Conservation (phyloP, 2,113 vertebrate genomes). For the Emydura subglobosa region DNA sequence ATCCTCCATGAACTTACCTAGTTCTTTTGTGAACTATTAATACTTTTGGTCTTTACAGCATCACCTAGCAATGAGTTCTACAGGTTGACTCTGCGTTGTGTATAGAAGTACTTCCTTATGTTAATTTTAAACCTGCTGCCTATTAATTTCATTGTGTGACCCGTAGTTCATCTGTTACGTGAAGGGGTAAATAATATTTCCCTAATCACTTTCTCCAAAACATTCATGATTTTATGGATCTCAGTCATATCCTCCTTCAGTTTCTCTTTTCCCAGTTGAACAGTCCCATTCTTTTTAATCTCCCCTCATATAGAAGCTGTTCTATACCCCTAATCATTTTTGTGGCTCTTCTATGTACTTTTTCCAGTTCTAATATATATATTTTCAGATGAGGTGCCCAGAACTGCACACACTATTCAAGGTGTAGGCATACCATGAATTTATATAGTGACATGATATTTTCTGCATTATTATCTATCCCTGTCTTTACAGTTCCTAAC, state of each 20-base stretch:
- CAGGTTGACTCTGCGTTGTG: background rate
- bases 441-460: background rate
- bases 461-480: background rate
- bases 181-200: background rate
- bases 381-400: background rate
- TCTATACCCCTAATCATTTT: background rate
- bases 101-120: background rate
- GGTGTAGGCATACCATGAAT: background rate
- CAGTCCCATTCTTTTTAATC: background rate
- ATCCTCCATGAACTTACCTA: background rate
- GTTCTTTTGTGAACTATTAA: background rate
- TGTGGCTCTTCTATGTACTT: background rate
- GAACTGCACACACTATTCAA: background rate
- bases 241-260: background rate
- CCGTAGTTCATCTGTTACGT: background rate
- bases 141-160: background rate
- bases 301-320: background rate
- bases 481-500: background rate
- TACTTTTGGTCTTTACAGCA: background rate
- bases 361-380: background rate
- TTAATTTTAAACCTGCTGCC: background rate
- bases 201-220: background rate
- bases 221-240: background rate
- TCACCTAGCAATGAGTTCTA: background rate
- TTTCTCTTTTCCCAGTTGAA: background rate